Conservation (phyloP, 2,888 invertebrate genomes). For the Laothoe populi region DNA sequence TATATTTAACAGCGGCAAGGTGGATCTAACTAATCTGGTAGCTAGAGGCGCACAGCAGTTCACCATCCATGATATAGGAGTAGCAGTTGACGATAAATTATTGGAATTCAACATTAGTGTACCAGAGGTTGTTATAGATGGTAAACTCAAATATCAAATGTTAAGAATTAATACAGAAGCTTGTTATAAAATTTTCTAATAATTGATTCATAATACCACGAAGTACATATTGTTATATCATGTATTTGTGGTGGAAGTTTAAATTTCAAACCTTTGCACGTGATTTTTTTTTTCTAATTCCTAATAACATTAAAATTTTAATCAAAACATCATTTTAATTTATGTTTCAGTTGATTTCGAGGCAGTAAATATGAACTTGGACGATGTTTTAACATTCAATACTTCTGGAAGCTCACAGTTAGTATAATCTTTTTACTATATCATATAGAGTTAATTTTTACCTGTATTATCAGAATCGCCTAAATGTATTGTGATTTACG, state of each 20-base stretch:
- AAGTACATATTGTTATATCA: no score
- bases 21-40: background rate
- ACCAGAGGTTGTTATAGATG: conserved; percentile 5
- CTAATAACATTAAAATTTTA: no score
- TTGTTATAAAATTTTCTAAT: no score
- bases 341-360: conserved; percentile 22
- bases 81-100: background rate
- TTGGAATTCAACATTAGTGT: conserved; percentile 13
- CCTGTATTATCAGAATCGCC: no score
- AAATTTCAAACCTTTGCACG: no score
- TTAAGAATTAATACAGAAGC: no score
- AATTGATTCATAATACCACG: no score
- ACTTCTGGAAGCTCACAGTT: conserved; percentile 5
- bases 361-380: background rate
- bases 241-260: no score
- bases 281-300: no score
- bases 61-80: background rate
- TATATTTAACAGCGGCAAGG: background rate
- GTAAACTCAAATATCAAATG: conserved; percentile 1
- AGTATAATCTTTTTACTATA: conserved; percentile 1
- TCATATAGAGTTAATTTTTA: no score
- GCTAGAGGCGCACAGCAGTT: background rate
- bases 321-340: no score
- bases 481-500: no score
- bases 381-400: background rate